Evolutionary conservation across 1,140 invertebrate genomes (phyloP).

Genomic region (Parapsyche elsis): DNA sequence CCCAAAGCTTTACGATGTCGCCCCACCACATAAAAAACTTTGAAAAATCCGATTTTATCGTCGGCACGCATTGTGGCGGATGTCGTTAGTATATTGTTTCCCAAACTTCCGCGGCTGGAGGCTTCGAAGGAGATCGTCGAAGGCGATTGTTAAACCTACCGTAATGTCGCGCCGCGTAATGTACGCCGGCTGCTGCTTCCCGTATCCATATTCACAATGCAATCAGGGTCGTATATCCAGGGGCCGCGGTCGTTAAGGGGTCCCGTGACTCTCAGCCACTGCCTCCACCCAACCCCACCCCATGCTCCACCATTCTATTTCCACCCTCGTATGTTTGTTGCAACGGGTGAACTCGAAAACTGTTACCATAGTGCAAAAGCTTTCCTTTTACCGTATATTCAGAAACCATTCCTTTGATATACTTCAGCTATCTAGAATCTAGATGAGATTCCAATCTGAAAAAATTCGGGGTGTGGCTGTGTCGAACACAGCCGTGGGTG

Average conservation of each 20-base stretch:
- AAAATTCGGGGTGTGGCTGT: too few species aligned
- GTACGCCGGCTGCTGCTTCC: constrained; percentile 12
- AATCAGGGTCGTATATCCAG: constrained; percentile 45
- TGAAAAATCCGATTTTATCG: background rate
- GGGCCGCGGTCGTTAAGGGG: constrained; percentile 42
- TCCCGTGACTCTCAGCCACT: constrained; percentile 25
- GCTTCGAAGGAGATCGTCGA: constrained; percentile 42
- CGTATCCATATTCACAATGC: constrained; percentile 39
- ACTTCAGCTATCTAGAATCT: too few species aligned
- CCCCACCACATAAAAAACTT: background rate
- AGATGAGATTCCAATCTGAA: too few species aligned
- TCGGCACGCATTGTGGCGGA: background rate
- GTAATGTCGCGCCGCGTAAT: constrained; percentile 40
- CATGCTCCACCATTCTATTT: constrained; percentile 8
- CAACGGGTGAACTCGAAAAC: too few species aligned
- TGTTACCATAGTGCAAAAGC: too few species aligned
- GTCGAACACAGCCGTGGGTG: too few species aligned
- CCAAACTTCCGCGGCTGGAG: constrained; percentile 39
- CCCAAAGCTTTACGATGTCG: too few species aligned
- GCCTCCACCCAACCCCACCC: background rate
- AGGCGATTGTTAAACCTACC: constrained; percentile 48
- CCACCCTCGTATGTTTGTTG: constrained; percentile 3
- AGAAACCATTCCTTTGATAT: too few species aligned
- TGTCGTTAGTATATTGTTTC: constrained; percentile 22
- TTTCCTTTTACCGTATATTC: background rate